phyloP scores from a whole-genome alignment of 2,888 invertebrate genomes.

The Eurytoma adleriae region DNA sequence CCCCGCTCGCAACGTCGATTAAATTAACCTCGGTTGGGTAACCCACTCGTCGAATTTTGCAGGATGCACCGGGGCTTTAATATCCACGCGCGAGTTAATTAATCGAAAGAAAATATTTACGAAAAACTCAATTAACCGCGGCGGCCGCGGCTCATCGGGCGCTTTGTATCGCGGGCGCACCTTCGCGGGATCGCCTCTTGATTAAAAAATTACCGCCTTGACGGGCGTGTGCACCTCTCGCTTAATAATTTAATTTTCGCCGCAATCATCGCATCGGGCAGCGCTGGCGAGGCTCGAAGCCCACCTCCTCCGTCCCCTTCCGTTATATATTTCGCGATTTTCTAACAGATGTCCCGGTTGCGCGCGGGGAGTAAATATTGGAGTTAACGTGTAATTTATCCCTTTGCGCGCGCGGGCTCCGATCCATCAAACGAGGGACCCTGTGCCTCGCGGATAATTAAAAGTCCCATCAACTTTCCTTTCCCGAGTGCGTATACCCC shows the following conservation, averaged over 20 bases:
- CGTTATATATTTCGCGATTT: conserved; percentile 5
- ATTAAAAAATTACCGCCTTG: too few species aligned
- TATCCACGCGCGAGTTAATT: too few species aligned
- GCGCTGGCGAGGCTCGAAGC: not conserved
- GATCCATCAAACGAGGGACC: conserved; percentile 42
- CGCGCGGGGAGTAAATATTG: conserved; percentile 37
- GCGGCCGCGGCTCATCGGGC: too few species aligned
- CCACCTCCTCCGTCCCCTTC: not conserved
- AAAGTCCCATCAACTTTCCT: conserved; percentile 52
- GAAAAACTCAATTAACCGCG: too few species aligned
- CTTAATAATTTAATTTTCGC: not conserved
- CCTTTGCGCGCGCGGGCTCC: conserved; percentile 23
- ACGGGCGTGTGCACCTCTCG: not conserved
- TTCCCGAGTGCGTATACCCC: conserved; percentile 1
- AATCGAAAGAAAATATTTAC: too few species aligned
- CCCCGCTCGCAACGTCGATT: too few species aligned
- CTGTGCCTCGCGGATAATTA: conserved; percentile 46
- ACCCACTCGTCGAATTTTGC: too few species aligned
- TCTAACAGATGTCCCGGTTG: conserved; percentile 7
- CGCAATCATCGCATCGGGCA: not conserved
- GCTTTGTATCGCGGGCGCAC: too few species aligned
- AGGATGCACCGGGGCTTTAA: too few species aligned
- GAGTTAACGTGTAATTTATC: conserved; percentile 48
- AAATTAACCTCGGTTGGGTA: too few species aligned
- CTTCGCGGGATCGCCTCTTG: too few species aligned